Conservation (phyloP, 2,888 invertebrate species). For the Crepidodera aurea region DNA sequence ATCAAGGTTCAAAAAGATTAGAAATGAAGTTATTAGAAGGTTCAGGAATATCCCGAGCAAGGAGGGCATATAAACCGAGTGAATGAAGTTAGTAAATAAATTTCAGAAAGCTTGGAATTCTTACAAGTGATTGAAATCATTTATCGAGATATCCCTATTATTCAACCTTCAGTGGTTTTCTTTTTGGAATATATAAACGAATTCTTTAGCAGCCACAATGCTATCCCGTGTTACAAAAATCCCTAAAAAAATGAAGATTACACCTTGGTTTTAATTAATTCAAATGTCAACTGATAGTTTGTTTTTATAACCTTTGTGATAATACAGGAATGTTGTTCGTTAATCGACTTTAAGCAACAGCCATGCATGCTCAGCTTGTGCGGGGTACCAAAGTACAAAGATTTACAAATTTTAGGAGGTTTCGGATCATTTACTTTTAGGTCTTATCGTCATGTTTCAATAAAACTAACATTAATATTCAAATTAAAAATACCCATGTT, state of each 20-base stretch:
- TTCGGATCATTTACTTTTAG: conserved; percentile 23
- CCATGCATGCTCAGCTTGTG: conserved; percentile 15
- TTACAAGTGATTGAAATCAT: too few relatives aligned
- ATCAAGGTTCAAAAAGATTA: too few relatives aligned
- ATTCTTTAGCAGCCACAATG: too few relatives aligned
- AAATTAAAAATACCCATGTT: not conserved
- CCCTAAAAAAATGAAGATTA: conserved; percentile 14
- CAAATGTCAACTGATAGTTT: conserved; percentile 19
- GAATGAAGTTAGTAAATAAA: too few relatives aligned
- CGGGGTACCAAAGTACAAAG: conserved; percentile 9
- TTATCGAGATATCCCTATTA: too few relatives aligned
- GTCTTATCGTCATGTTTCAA: conserved; percentile 7
- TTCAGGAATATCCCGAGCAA: too few relatives aligned
- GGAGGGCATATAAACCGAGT: too few relatives aligned
- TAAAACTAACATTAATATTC: conserved; percentile 4
- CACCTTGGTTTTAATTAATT: conserved; percentile 17
- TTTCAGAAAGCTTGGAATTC: too few relatives aligned
- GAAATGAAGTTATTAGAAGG: too few relatives aligned
- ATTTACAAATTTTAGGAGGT: conserved; percentile 24
- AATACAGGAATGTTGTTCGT: conserved; percentile 9
- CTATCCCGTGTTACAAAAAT: too few relatives aligned
- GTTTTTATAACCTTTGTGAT: conserved; percentile 25
- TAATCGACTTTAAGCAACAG: conserved; percentile 18
- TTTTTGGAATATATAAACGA: too few relatives aligned
- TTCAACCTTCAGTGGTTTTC: too few relatives aligned